phyloP scores from a whole-genome alignment of 2,797 vertebrate genomes.

The Sciurus vulgaris region DNA sequence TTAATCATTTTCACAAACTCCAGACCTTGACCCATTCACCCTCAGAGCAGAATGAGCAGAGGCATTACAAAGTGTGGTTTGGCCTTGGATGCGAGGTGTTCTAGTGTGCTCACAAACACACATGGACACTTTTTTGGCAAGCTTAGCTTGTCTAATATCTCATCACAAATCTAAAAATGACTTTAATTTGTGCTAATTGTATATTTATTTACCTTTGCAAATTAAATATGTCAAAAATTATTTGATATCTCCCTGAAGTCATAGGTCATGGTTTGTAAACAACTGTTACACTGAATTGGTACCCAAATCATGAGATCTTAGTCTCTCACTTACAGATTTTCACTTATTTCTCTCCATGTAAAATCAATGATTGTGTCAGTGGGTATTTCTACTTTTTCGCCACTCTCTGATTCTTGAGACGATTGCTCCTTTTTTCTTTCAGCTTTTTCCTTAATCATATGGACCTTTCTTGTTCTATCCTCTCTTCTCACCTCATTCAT shows the following conservation, averaged over 20 bases:
- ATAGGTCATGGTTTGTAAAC: background rate
- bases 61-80: background rate
- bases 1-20: background rate
- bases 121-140: background rate
- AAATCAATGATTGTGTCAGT: background rate
- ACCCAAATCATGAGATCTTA: background rate
- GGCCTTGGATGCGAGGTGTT: background rate
- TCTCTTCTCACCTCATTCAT: background rate
- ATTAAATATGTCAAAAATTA: background rate
- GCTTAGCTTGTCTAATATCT: background rate
- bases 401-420: background rate
- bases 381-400: background rate
- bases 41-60: background rate
- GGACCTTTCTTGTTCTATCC: background rate
- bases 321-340: background rate
- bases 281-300: background rate
- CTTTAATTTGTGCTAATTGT: background rate
- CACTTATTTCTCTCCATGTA: background rate
- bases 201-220: background rate
- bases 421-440: background rate
- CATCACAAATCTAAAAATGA: background rate
- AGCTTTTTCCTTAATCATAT: background rate
- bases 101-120: background rate
- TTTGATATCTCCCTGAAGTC: constrained; percentile 9
- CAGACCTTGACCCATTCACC: background rate